Evolutionary conservation across 2,113 vertebrate species (phyloP).

Genomic region (Petromus typicus): DNA sequence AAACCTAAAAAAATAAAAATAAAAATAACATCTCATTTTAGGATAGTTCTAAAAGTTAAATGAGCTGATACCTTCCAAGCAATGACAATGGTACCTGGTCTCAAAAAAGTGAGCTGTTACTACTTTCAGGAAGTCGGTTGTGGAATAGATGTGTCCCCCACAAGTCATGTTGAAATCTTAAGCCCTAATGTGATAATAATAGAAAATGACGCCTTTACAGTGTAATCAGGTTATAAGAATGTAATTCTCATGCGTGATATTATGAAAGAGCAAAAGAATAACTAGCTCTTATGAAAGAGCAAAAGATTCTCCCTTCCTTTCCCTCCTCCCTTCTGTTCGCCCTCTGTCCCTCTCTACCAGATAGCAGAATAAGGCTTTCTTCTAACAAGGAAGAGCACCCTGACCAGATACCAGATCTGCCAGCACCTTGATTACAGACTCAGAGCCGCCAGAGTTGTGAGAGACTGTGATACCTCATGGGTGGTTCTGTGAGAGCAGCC

Average conservation of each 20-base stretch:
- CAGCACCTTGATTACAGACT: neutral
- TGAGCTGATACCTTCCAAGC: constrained; percentile 21
- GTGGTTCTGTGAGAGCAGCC: neutral
- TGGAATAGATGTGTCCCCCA: neutral
- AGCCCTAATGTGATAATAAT: neutral
- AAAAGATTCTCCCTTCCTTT: neutral
- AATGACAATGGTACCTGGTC: neutral
- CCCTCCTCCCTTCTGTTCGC: neutral
- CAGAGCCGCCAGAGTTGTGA: neutral
- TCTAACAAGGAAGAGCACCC: neutral
- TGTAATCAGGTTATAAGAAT: neutral
- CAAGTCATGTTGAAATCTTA: neutral
- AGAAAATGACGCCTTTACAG: neutral
- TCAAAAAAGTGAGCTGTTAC: neutral
- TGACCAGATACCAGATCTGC: neutral
- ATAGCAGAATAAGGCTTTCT: neutral
- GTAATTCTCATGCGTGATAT: neutral
- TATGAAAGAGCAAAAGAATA: neutral
- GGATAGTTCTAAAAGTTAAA: constrained; percentile 14
- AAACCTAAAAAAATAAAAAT: too few species aligned
- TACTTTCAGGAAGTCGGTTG: neutral
- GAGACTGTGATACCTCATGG: neutral
- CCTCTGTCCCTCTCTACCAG: too few species aligned
- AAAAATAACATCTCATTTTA: neutral
- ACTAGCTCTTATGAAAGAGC: neutral